These are phyloP conservation scores for Mimumesa dahlbomi DNA, from an alignment of 2,888 invertebrate genomes.

Conservation along the genomic window DNA sequence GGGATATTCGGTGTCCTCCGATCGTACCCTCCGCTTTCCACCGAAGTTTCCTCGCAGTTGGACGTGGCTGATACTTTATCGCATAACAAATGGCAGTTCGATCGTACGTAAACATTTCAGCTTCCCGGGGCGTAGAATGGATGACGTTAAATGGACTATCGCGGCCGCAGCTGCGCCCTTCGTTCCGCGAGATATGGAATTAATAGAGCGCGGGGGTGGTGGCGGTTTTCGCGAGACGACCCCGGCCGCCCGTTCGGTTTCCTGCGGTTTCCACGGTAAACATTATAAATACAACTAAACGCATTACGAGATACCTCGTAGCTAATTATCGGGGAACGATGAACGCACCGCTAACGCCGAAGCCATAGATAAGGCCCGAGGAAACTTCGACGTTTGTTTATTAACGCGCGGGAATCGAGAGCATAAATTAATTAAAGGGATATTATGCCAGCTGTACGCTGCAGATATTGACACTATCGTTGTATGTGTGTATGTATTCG, in stretches of 20 bases:
- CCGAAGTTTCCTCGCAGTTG: conserved; percentile 39
- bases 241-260: conserved; percentile 13
- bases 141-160: conserved; percentile 62
- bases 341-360: conserved; percentile 12
- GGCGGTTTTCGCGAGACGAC: no score
- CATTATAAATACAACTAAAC: conserved; percentile 40
- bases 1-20: conserved; percentile 36
- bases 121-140: conserved; percentile 51
- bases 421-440: no score
- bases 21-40: conserved; percentile 12
- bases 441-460: no score
- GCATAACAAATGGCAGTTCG: conserved; percentile 64
- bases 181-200: conserved; percentile 56
- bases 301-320: conserved; percentile 37
- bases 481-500: no score
- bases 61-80: conserved; percentile 59
- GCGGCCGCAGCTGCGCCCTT: conserved; percentile 59
- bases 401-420: no score
- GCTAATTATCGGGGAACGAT: conserved; percentile 43
- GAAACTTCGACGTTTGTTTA: conserved; percentile 11
- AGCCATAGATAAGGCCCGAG: neutral
- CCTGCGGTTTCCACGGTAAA: conserved; percentile 34
- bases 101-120: conserved; percentile 65
- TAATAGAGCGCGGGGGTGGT: conserved; percentile 56
- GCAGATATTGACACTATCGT: no score